phyloP scores from a whole-genome alignment of 1,140 invertebrate species.

The Sinella curviseta region DNA sequence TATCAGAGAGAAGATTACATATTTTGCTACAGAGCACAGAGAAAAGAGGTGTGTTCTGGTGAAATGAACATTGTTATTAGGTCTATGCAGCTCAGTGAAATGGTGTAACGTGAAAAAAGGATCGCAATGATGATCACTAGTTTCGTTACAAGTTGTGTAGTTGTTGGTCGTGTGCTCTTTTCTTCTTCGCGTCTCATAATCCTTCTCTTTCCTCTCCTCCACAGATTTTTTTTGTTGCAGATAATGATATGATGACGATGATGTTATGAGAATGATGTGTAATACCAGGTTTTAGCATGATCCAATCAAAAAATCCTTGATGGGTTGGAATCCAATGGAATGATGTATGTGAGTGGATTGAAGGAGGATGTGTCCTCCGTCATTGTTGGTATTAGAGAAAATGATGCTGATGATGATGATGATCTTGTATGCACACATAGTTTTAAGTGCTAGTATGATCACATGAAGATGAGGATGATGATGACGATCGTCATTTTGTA shows the following conservation, averaged over 20 bases:
- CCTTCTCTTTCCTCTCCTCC: background rate
- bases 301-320: constrained; percentile 26
- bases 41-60: constrained; percentile 24
- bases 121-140: background rate
- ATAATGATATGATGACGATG: background rate
- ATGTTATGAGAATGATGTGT: constrained; percentile 20
- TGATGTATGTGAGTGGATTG: constrained; percentile 19
- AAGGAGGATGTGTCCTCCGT: constrained; percentile 14
- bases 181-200: background rate
- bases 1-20: background rate
- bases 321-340: constrained; percentile 17
- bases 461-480: background rate
- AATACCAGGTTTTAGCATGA: constrained; percentile 23
- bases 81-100: background rate
- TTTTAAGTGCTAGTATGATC: background rate
- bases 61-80: constrained; percentile 22
- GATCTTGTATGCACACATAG: background rate
- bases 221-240: background rate
- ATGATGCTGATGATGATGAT: background rate
- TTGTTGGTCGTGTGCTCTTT: constrained; percentile 21
- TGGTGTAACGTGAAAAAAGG: background rate
- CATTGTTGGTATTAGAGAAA: background rate
- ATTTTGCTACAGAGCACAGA: background rate
- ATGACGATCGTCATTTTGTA: background rate
- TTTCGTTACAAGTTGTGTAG: background rate